Conservation (phyloP, 2,888 invertebrate genomes). For the Sphaeridia pumilis region DNA sequence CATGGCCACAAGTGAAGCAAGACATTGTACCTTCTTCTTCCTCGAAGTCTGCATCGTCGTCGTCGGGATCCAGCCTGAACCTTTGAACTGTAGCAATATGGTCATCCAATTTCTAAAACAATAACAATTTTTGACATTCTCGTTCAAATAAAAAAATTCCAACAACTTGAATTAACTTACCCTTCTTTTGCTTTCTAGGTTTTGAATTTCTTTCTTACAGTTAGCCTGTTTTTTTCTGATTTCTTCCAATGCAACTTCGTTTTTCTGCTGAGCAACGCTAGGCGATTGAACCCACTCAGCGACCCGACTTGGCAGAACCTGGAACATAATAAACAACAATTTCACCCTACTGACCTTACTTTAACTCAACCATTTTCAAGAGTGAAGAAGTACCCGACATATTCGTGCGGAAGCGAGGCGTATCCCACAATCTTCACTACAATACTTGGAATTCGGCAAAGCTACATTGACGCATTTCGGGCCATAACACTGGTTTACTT, state of each 20-base stretch:
- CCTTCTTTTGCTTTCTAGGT: conserved; percentile 61
- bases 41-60: conserved; percentile 50
- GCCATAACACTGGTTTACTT: conserved; percentile 67
- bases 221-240: conserved; percentile 68
- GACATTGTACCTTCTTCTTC: conserved; percentile 70
- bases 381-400: conserved; percentile 52
- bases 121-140: background rate
- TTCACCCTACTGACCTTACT: background rate
- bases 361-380: background rate
- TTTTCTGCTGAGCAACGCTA: conserved; percentile 76
- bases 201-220: conserved; percentile 65
- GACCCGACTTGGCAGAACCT: conserved; percentile 76
- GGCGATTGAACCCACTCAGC: conserved; percentile 85
- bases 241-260: conserved; percentile 47
- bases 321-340: conserved; percentile 21
- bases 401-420: conserved; percentile 74
- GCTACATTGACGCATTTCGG: conserved; percentile 74
- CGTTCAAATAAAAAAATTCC: background rate
- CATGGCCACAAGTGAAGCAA: conserved; percentile 94
- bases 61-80: conserved; percentile 50
- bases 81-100: conserved; percentile 66
- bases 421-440: conserved; percentile 82
- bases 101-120: conserved; percentile 55
- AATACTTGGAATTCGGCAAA: conserved; percentile 75
- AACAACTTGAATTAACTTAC: conserved; percentile 25